A percentile compares a stretch with the other conserved stretches of the same genome.
These are phyloP conservation scores for Periparus ater DNA, from an alignment of 2,797 vertebrate species.

Conservation along the genomic window DNA sequence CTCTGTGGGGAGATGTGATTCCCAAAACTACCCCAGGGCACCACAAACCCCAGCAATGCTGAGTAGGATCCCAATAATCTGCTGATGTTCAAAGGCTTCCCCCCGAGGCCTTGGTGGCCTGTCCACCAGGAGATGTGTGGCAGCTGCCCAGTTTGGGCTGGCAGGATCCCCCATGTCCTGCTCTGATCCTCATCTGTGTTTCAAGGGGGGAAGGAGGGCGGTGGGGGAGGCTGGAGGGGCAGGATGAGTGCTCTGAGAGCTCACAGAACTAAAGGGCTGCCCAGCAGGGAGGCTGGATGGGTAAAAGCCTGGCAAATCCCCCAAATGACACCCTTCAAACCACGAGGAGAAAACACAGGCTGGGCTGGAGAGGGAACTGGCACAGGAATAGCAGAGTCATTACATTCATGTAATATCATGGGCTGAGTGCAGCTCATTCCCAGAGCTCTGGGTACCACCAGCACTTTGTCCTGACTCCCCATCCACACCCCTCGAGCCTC, in stretches of 20 bases:
- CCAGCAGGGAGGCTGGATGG: background rate
- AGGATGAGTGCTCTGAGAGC: background rate
- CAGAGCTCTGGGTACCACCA: background rate
- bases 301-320: background rate
- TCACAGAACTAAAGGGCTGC: background rate
- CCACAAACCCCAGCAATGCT: no score
- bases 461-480: background rate
- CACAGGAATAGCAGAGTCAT: background rate
- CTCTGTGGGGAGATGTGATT: background rate
- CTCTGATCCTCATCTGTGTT: background rate
- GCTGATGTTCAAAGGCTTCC: background rate
- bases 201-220: fast-evolving
- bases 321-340: background rate
- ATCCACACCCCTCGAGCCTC: background rate
- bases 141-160: background rate
- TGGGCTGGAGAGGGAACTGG: background rate
- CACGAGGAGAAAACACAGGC: background rate
- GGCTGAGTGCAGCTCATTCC: background rate
- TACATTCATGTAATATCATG: background rate
- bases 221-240: background rate
- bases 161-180: background rate
- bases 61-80: background rate
- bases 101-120: background rate
- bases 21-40: background rate
- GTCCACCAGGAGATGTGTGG: background rate